Conservation (phyloP, 2,888 invertebrate genomes). For the Drosophila tripunctata region DNA sequence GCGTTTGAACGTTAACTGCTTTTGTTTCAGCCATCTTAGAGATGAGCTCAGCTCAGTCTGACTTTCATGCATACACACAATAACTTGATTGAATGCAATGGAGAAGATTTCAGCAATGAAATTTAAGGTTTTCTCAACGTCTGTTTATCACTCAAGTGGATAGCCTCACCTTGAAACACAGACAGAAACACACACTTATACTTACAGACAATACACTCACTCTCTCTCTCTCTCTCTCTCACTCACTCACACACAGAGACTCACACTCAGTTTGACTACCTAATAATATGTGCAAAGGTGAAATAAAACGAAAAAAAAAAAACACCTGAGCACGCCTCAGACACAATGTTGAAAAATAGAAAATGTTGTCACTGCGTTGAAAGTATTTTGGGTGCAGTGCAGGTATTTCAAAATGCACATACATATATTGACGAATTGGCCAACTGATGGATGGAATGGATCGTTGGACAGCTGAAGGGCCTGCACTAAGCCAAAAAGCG, state of each 20-base stretch:
- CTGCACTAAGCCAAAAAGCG: constrained; percentile 42
- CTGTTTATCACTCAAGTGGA: constrained; percentile 26
- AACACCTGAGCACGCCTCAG: constrained; percentile 41
- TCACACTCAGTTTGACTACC: not conserved
- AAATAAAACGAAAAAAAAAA: constrained; percentile 25
- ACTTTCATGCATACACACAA: not conserved
- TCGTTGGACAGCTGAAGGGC: constrained; percentile 37
- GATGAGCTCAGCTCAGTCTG: constrained; percentile 22
- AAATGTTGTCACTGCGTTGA: constrained; percentile 57
- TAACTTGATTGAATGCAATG: constrained; percentile 13
- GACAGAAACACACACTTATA: constrained; percentile 11
- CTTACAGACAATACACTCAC: not conserved
- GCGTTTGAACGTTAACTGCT: constrained; percentile 16
- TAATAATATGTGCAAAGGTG: constrained; percentile 34
- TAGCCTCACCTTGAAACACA: constrained; percentile 53
- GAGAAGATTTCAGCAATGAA: constrained; percentile 12
- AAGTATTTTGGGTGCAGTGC: constrained; percentile 64
- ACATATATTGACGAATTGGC: constrained; percentile 46
- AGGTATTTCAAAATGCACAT: constrained; percentile 60
- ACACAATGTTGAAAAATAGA: constrained; percentile 54
- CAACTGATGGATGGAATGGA: constrained; percentile 16
- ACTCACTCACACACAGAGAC: not conserved
- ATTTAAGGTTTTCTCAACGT: constrained; percentile 26
- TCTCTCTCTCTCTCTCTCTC: no score
- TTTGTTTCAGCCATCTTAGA: constrained; percentile 18